These are phyloP conservation scores for Corella eumyota DNA, from an alignment of 23 tunicate species.

Conservation along the genomic window DNA sequence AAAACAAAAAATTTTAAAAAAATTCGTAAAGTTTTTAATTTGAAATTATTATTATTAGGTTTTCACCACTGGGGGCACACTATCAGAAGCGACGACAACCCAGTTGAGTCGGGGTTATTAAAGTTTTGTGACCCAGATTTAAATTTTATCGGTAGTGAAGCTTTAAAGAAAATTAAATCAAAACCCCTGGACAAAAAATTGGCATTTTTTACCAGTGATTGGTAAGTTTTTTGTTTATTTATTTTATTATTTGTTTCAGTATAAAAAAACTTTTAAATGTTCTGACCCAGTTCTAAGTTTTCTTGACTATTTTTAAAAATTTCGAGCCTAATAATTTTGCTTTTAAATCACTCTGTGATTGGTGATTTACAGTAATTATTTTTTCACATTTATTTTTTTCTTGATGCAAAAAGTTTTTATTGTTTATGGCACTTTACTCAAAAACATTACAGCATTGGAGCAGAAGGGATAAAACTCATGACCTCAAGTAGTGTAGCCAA, in stretches of 20 bases:
- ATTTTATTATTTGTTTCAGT: background rate
- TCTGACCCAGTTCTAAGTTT: background rate
- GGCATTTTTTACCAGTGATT: conserved; percentile 45
- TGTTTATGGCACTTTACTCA: no score
- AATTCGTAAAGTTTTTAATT: no score
- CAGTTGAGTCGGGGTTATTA: conserved; percentile 28
- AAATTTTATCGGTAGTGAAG: conserved; percentile 24
- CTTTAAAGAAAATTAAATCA: conserved; percentile 2
- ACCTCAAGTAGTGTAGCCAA: no score
- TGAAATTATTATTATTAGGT: no score
- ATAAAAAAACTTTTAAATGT: background rate
- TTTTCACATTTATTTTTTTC: no score
- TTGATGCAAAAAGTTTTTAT: no score
- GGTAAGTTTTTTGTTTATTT: conserved; percentile 24
- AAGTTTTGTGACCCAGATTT: conserved; percentile 28
- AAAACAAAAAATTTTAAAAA: no score
- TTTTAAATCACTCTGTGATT: no score
- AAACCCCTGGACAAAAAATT: conserved; percentile 16
- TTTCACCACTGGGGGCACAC: conserved; percentile 86
- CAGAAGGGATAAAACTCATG: no score
- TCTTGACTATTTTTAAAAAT: background rate
- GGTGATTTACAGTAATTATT: no score
- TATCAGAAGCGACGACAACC: conserved; percentile 28
- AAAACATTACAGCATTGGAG: no score
- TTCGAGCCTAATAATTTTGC: background rate